A percentile compares a stretch with the other conserved stretches of the same genome.
phyloP scores from a whole-genome alignment of 2,113 vertebrate species.

The Cnemophilus loriae region DNA sequence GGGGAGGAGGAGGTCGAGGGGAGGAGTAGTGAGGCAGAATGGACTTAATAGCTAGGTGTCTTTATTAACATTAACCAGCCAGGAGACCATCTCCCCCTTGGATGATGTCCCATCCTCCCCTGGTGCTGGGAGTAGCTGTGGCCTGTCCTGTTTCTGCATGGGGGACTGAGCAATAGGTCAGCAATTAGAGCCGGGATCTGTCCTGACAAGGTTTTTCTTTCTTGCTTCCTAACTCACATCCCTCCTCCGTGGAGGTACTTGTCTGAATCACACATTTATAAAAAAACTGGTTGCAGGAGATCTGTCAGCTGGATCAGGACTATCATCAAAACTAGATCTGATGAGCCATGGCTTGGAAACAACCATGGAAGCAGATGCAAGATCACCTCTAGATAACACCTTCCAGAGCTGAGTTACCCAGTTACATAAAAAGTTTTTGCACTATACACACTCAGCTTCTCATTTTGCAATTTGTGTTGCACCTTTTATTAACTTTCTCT shows the following conservation, averaged over 20 bases:
- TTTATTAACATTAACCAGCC: background rate
- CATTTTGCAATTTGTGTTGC: background rate
- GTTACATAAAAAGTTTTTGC: background rate
- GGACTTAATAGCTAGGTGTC: background rate
- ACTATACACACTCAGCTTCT: background rate
- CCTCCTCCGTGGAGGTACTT: background rate
- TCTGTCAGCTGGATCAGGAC: background rate
- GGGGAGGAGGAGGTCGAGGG: rapidly evolving
- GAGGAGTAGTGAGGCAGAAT: background rate
- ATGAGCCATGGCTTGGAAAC: background rate
- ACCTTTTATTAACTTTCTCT: background rate
- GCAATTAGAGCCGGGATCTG: background rate
- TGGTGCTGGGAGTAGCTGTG: background rate
- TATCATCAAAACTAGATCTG: background rate
- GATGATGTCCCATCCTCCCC: background rate
- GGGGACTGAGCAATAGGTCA: background rate
- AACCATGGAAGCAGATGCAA: background rate
- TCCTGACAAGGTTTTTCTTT: background rate
- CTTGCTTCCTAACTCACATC: background rate
- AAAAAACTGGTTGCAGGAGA: background rate
- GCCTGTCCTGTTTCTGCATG: background rate
- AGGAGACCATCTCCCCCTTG: background rate
- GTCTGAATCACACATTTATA: background rate
- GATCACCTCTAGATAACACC: background rate
- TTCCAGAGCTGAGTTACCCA: background rate